These are phyloP conservation scores for Cryptoblepharus egeriae DNA, from an alignment of 2,797 vertebrate species.

Conservation along the genomic window DNA sequence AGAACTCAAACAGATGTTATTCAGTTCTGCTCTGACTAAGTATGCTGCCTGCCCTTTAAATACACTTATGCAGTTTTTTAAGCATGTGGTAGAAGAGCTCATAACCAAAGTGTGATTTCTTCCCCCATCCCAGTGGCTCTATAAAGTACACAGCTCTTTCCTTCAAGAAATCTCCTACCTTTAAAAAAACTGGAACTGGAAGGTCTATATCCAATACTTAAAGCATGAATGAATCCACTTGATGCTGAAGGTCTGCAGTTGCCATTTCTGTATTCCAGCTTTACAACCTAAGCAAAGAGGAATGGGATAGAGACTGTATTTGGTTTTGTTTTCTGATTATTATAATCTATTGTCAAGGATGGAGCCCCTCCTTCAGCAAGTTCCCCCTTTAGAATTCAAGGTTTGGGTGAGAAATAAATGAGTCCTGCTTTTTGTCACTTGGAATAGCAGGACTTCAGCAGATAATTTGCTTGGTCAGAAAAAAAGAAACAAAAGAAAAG, in stretches of 20 bases:
- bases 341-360: slow-evolving; percentile 26
- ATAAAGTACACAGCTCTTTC: slow-evolving; percentile 10
- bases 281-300: not conserved
- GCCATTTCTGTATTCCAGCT: not conserved
- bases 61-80: slow-evolving; percentile 4
- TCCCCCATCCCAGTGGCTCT: slow-evolving; percentile 2
- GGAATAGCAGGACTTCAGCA: not conserved
- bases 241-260: not conserved
- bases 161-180: slow-evolving; percentile 7
- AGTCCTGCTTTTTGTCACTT: not conserved
- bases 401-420: not conserved
- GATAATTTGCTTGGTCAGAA: not conserved
- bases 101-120: slow-evolving; percentile 8
- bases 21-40: not conserved
- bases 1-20: slow-evolving; percentile 20
- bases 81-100: not conserved
- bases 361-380: not conserved
- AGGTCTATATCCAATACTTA: not conserved
- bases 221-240: not conserved
- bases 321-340: slow-evolving; percentile 42
- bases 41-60: slow-evolving; percentile 1
- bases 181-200: not conserved
- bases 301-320: not conserved
- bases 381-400: not conserved
- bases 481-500: not conserved